Conservation (phyloP, 2,113 vertebrate genomes). For the Pithys albifrons region DNA sequence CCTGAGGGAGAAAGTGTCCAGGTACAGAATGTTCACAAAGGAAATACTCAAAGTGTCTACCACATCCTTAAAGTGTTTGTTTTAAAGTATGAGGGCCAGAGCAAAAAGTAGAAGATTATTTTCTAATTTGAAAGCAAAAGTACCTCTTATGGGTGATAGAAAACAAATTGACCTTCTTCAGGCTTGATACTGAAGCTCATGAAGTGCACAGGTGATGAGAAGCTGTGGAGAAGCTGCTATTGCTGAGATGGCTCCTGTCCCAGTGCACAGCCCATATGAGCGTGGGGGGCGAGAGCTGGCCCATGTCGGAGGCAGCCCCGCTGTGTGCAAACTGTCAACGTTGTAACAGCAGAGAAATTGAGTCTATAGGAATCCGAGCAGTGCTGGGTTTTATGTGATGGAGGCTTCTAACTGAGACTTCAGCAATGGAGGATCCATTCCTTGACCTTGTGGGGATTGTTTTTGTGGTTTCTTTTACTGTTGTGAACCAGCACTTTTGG, state of each 20-base stretch:
- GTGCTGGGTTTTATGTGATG: background rate
- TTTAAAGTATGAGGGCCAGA: background rate
- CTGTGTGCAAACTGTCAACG: background rate
- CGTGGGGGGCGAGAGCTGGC: fast-evolving
- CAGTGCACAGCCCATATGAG: background rate
- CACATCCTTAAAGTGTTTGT: conserved; percentile 20
- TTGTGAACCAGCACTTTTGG: background rate
- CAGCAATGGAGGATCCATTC: fast-evolving
- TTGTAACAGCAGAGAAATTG: background rate
- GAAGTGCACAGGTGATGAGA: fast-evolving
- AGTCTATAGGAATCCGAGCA: background rate
- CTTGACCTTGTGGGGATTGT: background rate
- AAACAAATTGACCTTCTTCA: background rate
- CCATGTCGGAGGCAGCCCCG: background rate
- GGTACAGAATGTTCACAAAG: conserved; percentile 61
- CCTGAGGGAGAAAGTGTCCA: conserved; percentile 46
- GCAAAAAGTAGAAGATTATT: conserved; percentile 3
- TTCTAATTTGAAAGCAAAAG: conserved; percentile 21
- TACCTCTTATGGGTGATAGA: background rate
- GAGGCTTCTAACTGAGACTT: background rate
- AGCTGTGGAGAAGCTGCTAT: background rate
- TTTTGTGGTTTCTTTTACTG: background rate
- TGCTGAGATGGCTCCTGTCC: background rate
- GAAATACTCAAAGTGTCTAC: conserved; percentile 37
- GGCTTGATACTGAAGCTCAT: background rate